Conservation (phyloP, 2,113 vertebrate genomes). For the Pollimyrus isidori region DNA sequence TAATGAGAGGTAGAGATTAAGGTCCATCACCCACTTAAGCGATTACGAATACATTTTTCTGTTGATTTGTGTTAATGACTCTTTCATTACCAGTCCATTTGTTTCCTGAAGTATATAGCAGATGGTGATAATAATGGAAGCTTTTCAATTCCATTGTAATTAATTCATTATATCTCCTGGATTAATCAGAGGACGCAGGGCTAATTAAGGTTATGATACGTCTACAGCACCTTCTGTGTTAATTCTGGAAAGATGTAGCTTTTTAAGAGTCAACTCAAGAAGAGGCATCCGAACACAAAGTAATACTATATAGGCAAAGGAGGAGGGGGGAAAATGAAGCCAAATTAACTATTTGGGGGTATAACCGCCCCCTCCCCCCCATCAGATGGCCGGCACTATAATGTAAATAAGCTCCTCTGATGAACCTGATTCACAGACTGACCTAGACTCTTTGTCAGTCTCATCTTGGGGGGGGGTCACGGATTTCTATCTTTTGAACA, state of each 20-base stretch:
- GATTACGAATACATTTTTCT: background rate
- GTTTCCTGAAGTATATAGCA: slow-evolving; percentile 2
- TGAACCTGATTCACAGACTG: background rate
- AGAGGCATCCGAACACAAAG: background rate
- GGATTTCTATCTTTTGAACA: background rate
- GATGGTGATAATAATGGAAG: background rate
- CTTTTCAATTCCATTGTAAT: background rate
- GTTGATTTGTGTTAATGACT: slow-evolving; percentile 9
- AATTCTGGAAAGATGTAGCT: background rate
- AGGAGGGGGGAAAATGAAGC: background rate
- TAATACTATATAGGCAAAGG: background rate
- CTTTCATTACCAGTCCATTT: slow-evolving; percentile 5
- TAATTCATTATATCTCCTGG: background rate
- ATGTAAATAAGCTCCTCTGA: background rate
- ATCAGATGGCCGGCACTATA: background rate
- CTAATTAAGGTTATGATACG: background rate
- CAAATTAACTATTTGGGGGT: background rate
- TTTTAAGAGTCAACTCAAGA: background rate
- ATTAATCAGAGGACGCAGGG: background rate
- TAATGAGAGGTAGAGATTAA: background rate
- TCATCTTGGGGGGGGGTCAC: background rate
- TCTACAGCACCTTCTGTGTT: background rate
- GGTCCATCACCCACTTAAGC: background rate
- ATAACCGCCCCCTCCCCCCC: no score
- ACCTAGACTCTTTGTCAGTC: background rate